Evolutionary conservation across 2,888 invertebrate genomes (phyloP).

Genomic region (Hydraecia micacea): DNA sequence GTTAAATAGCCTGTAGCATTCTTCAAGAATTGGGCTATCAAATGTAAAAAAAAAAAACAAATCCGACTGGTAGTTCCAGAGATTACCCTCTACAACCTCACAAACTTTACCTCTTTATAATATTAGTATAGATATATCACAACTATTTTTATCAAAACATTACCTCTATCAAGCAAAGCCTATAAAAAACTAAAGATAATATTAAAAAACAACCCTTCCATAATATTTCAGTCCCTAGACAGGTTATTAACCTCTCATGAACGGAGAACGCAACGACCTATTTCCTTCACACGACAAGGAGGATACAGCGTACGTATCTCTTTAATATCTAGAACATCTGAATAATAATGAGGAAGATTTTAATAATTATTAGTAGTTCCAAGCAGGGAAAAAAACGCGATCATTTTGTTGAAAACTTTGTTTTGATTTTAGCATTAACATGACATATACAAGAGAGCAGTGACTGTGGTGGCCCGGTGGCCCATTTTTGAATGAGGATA

Average conservation of each 20-base stretch:
- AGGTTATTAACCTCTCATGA: conserved; percentile 54
- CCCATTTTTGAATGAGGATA: no score
- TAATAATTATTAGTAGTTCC: neutral
- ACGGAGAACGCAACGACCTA: conserved; percentile 52
- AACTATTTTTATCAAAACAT: neutral
- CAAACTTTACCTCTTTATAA: no score
- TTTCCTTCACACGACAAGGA: conserved; percentile 21
- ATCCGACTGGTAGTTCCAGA: no score
- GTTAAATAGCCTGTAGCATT: no score
- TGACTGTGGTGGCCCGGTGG: no score
- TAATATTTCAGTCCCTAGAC: conserved; percentile 32
- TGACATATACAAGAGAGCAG: neutral
- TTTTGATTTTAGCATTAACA: neutral
- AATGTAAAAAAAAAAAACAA: no score
- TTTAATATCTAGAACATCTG: conserved; percentile 23
- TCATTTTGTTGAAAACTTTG: neutral
- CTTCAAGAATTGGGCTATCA: neutral
- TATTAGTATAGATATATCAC: neutral
- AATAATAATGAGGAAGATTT: conserved; percentile 32
- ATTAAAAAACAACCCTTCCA: conserved; percentile 18
- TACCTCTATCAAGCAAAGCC: neutral
- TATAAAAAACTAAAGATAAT: neutral
- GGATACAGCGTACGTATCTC: conserved; percentile 11
- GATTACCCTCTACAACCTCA: no score
- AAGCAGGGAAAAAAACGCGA: neutral